Evolutionary conservation across 1,140 invertebrate species (phyloP), one percentile per base, ranked within the genome.

Genomic region (Zaprionus gabonicus): DNA sequence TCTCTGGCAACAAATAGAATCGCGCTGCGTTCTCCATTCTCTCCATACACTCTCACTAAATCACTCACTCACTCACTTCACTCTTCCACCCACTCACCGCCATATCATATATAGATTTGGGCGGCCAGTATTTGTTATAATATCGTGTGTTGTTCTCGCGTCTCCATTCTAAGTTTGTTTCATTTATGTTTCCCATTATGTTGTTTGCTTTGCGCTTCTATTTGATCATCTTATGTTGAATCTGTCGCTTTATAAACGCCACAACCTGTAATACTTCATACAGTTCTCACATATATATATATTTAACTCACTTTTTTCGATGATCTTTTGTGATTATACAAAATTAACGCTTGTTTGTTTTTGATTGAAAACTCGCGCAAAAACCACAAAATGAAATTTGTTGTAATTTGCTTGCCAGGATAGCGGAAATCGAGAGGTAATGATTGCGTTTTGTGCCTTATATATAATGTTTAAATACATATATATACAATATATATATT

Each of bases 331-430:
- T 86, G 81, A 64, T 76, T 85, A 34, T 34, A 90, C 78, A 51
- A 70, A 81, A 63, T 85, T 90, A 85, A 90, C 76, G 84, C 84
- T 88, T 84, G 80, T 86, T 86, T 87, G 85, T 88, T 88, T 88
- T 88, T 88, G 81, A 83, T 82, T 74, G 78, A 91, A 91, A 72
- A 79, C 78, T 34, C 85, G 77, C 81, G 85, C 75, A 85, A 46
- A 90, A 86, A 34, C 31, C 91, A 78, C 86, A 92, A 92, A 91
- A 92, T 83, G 78, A 82, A 91, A 87, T 92, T 92, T 92, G 87
- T 92, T 92, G 91, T 92, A 92, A 91, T 86, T 91, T 93, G 83
- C 82, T 91, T 93, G 80, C 80, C 92, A 93, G 92, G 92, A 93
- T 93, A 93, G 92, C 91, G 92, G 92, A 93, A 91, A 91, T 84